Evolutionary conservation across 2,113 vertebrate species (phyloP), one percentile per base, ranked within the genome.

Genomic region (Xiphophorus hellerii): DNA sequence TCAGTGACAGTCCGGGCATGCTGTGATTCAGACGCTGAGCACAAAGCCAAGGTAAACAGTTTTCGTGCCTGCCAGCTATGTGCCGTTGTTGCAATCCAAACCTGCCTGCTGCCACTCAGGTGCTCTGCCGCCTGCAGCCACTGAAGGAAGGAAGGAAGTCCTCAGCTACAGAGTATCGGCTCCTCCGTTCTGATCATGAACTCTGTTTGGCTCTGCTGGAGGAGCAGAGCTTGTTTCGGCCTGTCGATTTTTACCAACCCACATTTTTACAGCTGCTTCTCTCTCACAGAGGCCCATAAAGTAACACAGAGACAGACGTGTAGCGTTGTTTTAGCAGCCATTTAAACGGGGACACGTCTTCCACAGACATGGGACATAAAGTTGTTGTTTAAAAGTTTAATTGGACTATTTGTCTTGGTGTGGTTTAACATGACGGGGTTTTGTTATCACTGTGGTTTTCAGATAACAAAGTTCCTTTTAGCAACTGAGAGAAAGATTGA

Each of bases 41-140:
- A 70, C 25, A 44, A 68, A 66, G 37, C 35, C 14, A 1, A 51
- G 20, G 83, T 90, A 87, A 92, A 79, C 72, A 76, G 29, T 81
- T 87, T 68, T 88, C 62, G 79, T 87, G 80, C 85, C 69, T 75
- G 67, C 82, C 73, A 51, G 8, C 22, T 1, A 22, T 48, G 44
- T 48, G 17, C 1, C 17, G 17, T 20, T 20, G 1, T 48, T 48
- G 17, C 44, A 48, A 17, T 48, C 44, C 4, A 20, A 17, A 48
- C 44, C 17, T 48, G 44, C 44, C 44, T 20, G 17, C 5, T 5
- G 44, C 42, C 14, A 14, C 12, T 44, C 42, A 14, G 42, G 42
- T 44, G 42, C 14, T 44, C 42, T 44, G 12, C 44, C 5, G 44
- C 17, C 17, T 48, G 44, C 14, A 6, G 17, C 44, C 1, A 5